Evolutionary conservation across 2,888 invertebrate species (phyloP), one percentile per base, ranked within the genome.

Genomic region (Formica aserva): DNA sequence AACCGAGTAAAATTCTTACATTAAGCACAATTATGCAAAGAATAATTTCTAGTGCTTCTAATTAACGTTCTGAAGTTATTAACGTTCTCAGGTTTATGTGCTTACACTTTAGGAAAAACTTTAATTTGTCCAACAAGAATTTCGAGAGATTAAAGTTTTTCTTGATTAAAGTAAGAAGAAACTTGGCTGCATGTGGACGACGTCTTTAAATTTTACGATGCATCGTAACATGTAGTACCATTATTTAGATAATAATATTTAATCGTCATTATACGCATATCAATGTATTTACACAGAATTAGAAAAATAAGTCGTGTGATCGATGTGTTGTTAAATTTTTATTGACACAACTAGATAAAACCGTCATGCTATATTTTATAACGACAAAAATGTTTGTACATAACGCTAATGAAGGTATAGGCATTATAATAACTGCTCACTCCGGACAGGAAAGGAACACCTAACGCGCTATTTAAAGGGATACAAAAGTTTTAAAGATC

Each of bases 31-130:
- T 69, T 57, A 5, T 66, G 41, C 41, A 69, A 67, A 67, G 3
- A 67, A 69, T 55, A 69, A 41, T 78, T 78, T 71, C 29, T 13
- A 52, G 9, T 65, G 8, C 9, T 52, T 65, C 35, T 26, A 77
- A 77, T 69, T 69, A 69, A 26, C 22, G 4, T 77, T 55, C 11
- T 18, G 9, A 5, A 3, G 0, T 9, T 69, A 32, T 45, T 26
- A 26, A 26, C 26, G 1, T 26, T 26, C 26, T 1, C 9, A 22
- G 11, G 18, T 13, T 69, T 9, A 66, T 41, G 15, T 41, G 15
- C 15, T 22, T 1, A 15, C 26, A 38, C 18, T 38, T 38, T 32
- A 65, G 32, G 9, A 52, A n/a, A 52, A 15, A 38, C 18, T 57
- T n/a, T 22, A 65, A 45, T 4, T 60, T 26, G 13, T 26, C 1